These are phyloP conservation scores for Chaetophractus vellerosus DNA, from an alignment of 2,797 vertebrate genomes.

Conservation along the genomic window DNA sequence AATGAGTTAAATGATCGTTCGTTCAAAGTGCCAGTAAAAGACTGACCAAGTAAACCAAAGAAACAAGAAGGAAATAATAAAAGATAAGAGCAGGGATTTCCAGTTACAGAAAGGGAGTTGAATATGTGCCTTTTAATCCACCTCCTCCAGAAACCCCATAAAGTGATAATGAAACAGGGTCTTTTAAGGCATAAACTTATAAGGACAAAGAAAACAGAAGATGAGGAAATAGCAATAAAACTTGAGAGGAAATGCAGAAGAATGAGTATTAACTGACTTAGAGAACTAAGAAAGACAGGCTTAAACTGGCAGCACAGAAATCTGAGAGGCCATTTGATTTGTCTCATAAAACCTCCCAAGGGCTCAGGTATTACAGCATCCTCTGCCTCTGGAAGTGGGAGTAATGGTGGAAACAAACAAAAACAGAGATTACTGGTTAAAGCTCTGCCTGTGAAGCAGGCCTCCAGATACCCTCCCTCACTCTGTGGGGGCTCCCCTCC, in stretches of 20 bases:
- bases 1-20: conserved; percentile 9
- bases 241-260: conserved; percentile 35
- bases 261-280: conserved; percentile 60
- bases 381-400: background rate
- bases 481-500: background rate
- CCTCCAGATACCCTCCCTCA: background rate
- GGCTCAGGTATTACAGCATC: background rate
- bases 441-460: background rate
- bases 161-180: conserved; percentile 33
- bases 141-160: conserved; percentile 31
- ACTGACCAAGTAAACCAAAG: conserved; percentile 6
- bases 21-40: conserved; percentile 58
- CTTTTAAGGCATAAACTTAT: conserved; percentile 24
- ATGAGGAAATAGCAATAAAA: conserved; percentile 42
- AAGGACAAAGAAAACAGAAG: conserved; percentile 25
- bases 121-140: conserved; percentile 57
- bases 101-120: conserved; percentile 45
- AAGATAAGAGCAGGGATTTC: conserved; percentile 61
- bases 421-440: background rate
- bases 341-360: background rate
- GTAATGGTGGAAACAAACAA: background rate
- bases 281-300: background rate
- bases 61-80: conserved; percentile 73
- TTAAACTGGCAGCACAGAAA: background rate
- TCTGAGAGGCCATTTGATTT: background rate